A percentile compares a stretch with the other conserved stretches of the same genome.
Evolutionary conservation across 2,888 invertebrate genomes (phyloP).

Genomic region (Helobdella robusta): DNA sequence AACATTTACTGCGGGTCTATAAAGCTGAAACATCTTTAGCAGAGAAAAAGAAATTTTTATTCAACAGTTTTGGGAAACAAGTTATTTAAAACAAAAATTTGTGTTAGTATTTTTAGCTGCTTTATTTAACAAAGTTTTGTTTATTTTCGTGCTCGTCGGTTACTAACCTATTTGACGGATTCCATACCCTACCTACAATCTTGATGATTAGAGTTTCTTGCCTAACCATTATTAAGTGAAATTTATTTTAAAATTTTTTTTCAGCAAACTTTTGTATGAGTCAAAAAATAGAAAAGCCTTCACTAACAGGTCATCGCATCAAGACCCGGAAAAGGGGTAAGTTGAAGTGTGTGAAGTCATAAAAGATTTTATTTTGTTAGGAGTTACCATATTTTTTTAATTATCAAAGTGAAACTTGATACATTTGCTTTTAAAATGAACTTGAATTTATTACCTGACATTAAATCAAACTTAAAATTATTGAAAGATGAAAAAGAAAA

Average conservation of each 20-base stretch:
- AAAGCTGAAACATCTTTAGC: conserved; percentile 12
- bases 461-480: conserved; percentile 15
- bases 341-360: conserved; percentile 35
- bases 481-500: conserved; percentile 93
- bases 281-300: conserved; percentile 99
- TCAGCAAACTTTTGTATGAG: conserved; percentile 72
- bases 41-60: neutral
- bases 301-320: conserved; percentile 99
- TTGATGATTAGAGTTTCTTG: no score
- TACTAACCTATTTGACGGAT: no score
- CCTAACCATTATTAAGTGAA: no score
- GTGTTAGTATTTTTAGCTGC: no score
- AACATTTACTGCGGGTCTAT: conserved; percentile 13
- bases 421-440: conserved; percentile 7
- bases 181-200: no score
- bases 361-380: neutral
- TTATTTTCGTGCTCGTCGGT: no score
- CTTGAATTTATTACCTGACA: conserved; percentile 9
- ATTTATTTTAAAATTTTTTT: no score
- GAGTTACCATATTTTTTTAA: conserved; percentile 7
- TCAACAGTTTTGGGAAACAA: no score
- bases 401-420: conserved; percentile 23
- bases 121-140: no score
- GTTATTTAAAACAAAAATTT: no score
- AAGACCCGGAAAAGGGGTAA: conserved; percentile 99